Conservation (phyloP, 2,888 invertebrate genomes). For the Himalopsyche anomala region DNA sequence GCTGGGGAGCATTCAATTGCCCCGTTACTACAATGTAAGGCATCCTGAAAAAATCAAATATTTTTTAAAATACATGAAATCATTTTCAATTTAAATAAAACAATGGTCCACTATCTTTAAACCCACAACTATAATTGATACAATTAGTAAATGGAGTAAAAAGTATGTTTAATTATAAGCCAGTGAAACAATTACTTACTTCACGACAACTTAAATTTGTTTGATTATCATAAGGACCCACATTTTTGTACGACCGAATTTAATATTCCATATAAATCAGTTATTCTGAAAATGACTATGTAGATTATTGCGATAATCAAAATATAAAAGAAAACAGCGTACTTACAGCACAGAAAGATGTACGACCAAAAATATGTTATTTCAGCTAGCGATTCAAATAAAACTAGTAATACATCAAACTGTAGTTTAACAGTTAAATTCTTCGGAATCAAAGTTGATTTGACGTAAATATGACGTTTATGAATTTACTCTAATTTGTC, state of each 20-base stretch:
- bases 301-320: not conserved
- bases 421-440: slow-evolving; percentile 19
- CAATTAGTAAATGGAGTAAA: no score
- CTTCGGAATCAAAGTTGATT: slow-evolving; percentile 16
- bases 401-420: not conserved
- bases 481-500: not conserved
- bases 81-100: no score
- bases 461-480: slow-evolving; percentile 18
- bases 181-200: no score
- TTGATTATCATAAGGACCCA: no score
- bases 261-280: no score
- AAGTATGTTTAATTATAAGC: no score
- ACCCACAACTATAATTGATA: no score
- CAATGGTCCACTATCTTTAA: no score
- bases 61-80: not conserved
- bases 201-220: no score
- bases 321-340: not conserved
- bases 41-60: slow-evolving; percentile 69
- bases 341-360: not conserved
- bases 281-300: no score
- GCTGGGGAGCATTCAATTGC: slow-evolving; percentile 73
- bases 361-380: not conserved
- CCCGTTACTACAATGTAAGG: slow-evolving; percentile 77
- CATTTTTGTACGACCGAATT: no score
- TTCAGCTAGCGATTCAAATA: not conserved